phyloP scores from a whole-genome alignment of 2,888 invertebrate species.

The Lithophane leautieri region DNA sequence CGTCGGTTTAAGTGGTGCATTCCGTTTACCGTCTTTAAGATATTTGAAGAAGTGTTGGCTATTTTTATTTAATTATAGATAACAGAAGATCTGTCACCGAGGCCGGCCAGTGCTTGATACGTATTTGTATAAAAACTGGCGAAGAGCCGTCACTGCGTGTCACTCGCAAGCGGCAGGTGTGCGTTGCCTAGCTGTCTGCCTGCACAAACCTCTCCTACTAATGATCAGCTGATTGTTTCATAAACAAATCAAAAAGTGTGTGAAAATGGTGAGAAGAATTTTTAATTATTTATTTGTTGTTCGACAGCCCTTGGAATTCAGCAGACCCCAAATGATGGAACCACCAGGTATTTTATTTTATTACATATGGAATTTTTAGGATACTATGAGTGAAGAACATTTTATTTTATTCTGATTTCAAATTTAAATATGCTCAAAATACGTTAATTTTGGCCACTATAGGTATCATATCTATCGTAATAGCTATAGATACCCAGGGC shows the following conservation, averaged over 20 bases:
- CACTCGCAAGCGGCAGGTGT: slow-evolving; percentile 73
- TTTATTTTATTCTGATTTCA: not conserved
- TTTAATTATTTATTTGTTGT: slow-evolving; percentile 38
- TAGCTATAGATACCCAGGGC: slow-evolving; percentile 1
- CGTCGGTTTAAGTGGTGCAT: slow-evolving; percentile 29
- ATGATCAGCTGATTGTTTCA: slow-evolving; percentile 43
- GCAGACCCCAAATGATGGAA: slow-evolving; percentile 4
- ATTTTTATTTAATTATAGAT: slow-evolving; percentile 61
- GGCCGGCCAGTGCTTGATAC: slow-evolving; percentile 52
- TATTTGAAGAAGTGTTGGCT: slow-evolving; percentile 13
- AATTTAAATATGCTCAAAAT: not conserved
- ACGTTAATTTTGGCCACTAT: not conserved
- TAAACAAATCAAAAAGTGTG: slow-evolving; percentile 48
- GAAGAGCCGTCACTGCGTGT: slow-evolving; percentile 57
- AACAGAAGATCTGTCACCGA: slow-evolving; percentile 64
- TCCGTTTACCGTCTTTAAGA: slow-evolving; percentile 12
- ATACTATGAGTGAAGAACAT: not conserved
- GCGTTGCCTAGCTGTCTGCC: slow-evolving; percentile 55
- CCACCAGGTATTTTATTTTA: slow-evolving; percentile 34
- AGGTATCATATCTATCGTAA: not conserved
- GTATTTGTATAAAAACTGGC: slow-evolving; percentile 77
- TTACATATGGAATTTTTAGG: not conserved
- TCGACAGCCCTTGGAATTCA: slow-evolving; percentile 40
- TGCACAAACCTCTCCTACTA: slow-evolving; percentile 16
- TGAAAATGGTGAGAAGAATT: slow-evolving; percentile 63